Percentiles rank a stretch among this genome's conserved stretches.
Evolutionary conservation across 2,797 vertebrate genomes (phyloP).

Genomic region (Lindbergichthys nudifrons): DNA sequence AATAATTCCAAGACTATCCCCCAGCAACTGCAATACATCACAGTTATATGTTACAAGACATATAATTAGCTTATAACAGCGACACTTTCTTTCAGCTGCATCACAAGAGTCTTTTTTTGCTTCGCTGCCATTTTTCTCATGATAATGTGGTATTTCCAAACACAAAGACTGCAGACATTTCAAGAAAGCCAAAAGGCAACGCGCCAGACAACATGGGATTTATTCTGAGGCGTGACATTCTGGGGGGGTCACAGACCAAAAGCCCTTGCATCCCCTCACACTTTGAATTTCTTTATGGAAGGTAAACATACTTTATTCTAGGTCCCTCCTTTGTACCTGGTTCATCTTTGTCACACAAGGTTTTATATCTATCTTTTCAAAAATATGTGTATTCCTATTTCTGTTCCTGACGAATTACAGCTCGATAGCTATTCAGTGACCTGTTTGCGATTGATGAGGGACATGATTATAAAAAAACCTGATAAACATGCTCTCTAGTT

Average conservation of each 20-base stretch:
- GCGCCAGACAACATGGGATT: conserved; percentile 33
- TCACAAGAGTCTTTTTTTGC: conserved; percentile 7
- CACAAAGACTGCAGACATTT: conserved; percentile 58
- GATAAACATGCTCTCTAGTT: background rate
- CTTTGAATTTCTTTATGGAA: conserved; percentile 12
- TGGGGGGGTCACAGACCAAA: conserved; percentile 22
- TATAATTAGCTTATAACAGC: background rate
- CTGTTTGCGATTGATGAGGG: background rate
- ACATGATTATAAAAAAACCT: background rate
- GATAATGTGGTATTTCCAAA: conserved; percentile 69
- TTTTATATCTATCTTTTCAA: background rate
- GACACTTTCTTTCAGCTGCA: conserved; percentile 5
- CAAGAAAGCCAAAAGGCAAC: conserved; percentile 39
- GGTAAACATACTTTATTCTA: background rate
- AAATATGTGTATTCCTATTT: background rate
- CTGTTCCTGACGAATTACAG: background rate
- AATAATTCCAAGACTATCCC: background rate
- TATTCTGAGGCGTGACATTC: conserved; percentile 47
- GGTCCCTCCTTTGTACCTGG: background rate
- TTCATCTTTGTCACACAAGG: background rate
- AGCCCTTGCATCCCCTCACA: conserved; percentile 4
- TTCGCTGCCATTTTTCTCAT: conserved; percentile 51
- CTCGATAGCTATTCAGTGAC: background rate
- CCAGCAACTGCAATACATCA: background rate
- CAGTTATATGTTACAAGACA: background rate